phyloP scores from a whole-genome alignment of 2,797 vertebrate species.

The Ambastaia sidthimunki region DNA sequence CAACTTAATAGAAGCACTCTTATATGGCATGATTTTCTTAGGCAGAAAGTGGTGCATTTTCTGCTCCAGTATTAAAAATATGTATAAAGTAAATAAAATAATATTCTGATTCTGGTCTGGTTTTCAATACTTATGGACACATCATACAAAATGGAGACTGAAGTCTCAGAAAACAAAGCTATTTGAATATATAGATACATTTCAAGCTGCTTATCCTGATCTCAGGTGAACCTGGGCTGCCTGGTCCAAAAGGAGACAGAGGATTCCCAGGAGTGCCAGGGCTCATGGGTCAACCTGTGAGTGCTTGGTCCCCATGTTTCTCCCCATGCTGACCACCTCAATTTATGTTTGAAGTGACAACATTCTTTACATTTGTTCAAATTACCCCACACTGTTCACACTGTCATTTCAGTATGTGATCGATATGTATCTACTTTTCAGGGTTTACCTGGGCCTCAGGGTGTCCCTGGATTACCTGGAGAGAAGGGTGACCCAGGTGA shows the following conservation, averaged over 20 bases:
- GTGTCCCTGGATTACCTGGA: constrained; percentile 83
- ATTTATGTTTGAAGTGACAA: constrained; percentile 10
- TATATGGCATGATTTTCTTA: background rate
- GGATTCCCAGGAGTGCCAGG: constrained; percentile 84
- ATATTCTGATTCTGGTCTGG: too few relatives aligned
- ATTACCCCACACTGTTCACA: background rate
- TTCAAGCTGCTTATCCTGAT: constrained; percentile 12
- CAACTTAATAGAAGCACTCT: background rate
- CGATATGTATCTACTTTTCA: constrained; percentile 59
- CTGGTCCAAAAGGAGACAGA: constrained; percentile 88
- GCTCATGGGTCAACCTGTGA: constrained; percentile 80
- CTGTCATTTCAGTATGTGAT: background rate
- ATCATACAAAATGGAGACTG: too few relatives aligned
- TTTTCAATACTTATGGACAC: too few relatives aligned
- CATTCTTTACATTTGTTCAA: background rate
- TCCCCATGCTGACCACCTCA: background rate
- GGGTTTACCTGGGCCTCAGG: constrained; percentile 82
- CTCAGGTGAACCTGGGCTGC: constrained; percentile 77
- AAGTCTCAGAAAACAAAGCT: background rate
- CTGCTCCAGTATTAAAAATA: background rate
- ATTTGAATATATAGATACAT: background rate
- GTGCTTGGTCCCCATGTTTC: constrained; percentile 60
- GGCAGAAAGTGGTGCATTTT: background rate
- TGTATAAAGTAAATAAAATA: too few relatives aligned
- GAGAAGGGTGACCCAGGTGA: constrained; percentile 93